A percentile compares a stretch with the other conserved stretches of the same genome.
phyloP scores from a whole-genome alignment of 1,140 invertebrate genomes.

The Pollicipes pollicipes region DNA sequence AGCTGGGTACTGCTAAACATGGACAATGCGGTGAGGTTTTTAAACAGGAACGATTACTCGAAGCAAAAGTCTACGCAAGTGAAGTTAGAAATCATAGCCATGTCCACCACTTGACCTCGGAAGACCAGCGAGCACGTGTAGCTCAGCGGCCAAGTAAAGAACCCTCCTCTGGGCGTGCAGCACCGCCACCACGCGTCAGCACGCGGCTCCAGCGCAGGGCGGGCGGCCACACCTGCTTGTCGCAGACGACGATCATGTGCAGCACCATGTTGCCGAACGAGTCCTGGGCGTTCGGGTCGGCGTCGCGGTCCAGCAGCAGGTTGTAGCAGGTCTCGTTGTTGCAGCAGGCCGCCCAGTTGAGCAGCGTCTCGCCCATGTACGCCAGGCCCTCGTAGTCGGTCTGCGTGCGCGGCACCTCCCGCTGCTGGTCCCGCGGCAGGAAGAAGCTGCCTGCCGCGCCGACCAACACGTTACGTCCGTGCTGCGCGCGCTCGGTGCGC shows the following conservation, averaged over 20 bases:
- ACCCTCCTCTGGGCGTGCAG: no score
- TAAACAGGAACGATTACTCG: no score
- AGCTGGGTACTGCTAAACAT: no score
- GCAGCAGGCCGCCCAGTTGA: conserved; percentile 91
- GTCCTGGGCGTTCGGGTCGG: conserved; percentile 81
- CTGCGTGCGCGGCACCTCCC: conserved; percentile 43
- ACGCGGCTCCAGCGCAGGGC: no score
- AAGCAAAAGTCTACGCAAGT: no score
- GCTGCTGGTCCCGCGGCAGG: conserved; percentile 74
- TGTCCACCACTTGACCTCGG: no score
- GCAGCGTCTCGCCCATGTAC: conserved; percentile 86
- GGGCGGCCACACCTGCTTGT: conserved; percentile 55
- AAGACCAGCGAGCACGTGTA: no score
- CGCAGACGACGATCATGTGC: conserved; percentile 94
- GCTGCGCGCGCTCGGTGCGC: neutral
- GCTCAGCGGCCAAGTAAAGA: no score
- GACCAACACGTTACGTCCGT: no score
- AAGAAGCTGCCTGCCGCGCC: conserved; percentile 58
- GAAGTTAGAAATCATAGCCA: no score
- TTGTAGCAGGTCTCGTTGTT: conserved; percentile 96
- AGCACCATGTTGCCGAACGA: conserved; percentile 88
- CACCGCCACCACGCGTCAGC: no score
- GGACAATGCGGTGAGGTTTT: no score
- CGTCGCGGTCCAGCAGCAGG: conserved; percentile 70
- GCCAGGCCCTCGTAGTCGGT: conserved; percentile 91